phyloP scores from a whole-genome alignment of 2,888 invertebrate genomes.

The Drosophila merina region DNA sequence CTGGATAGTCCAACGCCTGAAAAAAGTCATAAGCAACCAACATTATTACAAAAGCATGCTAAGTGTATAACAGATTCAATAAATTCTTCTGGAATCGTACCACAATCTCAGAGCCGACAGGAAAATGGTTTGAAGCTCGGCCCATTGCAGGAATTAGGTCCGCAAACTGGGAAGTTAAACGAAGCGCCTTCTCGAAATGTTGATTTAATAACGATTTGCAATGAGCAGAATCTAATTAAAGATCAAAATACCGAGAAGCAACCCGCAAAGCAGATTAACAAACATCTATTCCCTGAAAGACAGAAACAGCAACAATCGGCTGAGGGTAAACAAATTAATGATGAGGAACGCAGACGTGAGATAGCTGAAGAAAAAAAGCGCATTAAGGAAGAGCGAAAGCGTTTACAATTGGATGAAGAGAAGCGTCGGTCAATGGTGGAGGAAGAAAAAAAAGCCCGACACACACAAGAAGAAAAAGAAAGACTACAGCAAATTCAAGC shows the following conservation, averaged over 20 bases:
- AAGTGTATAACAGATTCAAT: constrained; percentile 20
- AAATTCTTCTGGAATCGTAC: background rate
- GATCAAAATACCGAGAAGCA: background rate
- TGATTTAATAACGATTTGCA: background rate
- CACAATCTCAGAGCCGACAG: background rate
- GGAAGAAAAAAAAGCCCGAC: constrained; percentile 82
- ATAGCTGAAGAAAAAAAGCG: constrained; percentile 78
- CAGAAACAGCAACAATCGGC: constrained; percentile 37
- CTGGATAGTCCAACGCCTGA: constrained; percentile 64
- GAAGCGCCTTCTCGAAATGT: too few species aligned
- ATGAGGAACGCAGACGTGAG: constrained; percentile 80
- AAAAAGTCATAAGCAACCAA: constrained; percentile 61
- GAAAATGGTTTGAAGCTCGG: background rate
- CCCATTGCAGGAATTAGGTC: background rate
- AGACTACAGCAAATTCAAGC: constrained; percentile 83
- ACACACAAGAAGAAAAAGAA: constrained; percentile 81
- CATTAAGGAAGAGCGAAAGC: constrained; percentile 81
- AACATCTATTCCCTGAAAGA: constrained; percentile 2
- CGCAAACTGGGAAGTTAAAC: background rate
- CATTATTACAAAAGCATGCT: constrained; percentile 50
- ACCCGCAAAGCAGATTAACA: constrained; percentile 20
- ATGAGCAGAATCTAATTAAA: background rate
- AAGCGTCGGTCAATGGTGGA: constrained; percentile 70
- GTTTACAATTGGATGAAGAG: constrained; percentile 81
- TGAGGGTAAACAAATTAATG: constrained; percentile 41